A percentile compares a stretch with the other conserved stretches of the same genome.
Evolutionary conservation across 2,888 invertebrate species (phyloP).

Genomic region (Anticlea derivata): DNA sequence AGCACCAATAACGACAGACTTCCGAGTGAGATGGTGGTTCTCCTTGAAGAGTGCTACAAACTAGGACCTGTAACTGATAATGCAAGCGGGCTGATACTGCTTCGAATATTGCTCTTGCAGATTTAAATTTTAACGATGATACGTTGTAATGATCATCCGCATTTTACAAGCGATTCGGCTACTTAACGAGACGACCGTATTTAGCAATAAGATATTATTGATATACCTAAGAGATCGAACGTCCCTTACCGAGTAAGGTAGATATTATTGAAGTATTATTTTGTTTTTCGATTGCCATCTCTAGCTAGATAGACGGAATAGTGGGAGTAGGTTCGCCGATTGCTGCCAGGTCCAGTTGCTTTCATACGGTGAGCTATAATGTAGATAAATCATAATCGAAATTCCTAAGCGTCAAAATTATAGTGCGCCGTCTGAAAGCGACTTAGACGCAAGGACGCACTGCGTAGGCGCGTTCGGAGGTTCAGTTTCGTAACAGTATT

Average conservation of each 20-base stretch:
- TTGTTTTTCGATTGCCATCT: constrained; percentile 77
- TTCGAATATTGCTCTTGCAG: constrained; percentile 73
- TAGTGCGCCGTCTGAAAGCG: constrained; percentile 12
- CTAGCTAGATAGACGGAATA: constrained; percentile 62
- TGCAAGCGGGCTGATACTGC: constrained; percentile 79
- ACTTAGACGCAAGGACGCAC: constrained; percentile 28
- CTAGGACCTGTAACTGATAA: constrained; percentile 41
- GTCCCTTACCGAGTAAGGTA: constrained; percentile 84
- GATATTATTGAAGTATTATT: constrained; percentile 73
- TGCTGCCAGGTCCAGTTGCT: constrained; percentile 26
- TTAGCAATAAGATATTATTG: constrained; percentile 81
- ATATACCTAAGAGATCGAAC: constrained; percentile 83
- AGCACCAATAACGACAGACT: background rate
- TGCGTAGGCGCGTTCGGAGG: constrained; percentile 30
- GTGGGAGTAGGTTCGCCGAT: constrained; percentile 37
- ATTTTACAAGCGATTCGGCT: constrained; percentile 70
- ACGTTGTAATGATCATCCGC: constrained; percentile 51
- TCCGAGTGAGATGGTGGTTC: constrained; percentile 20
- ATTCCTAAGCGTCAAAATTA: background rate
- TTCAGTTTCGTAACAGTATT: constrained; percentile 62
- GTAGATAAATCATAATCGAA: constrained; percentile 25
- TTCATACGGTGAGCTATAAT: constrained; percentile 1
- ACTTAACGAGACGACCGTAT: constrained; percentile 70
- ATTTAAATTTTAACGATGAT: constrained; percentile 60
- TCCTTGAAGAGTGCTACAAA: constrained; percentile 35